phyloP scores from a whole-genome alignment of 2,888 invertebrate genomes.

The Meloe dianella region DNA sequence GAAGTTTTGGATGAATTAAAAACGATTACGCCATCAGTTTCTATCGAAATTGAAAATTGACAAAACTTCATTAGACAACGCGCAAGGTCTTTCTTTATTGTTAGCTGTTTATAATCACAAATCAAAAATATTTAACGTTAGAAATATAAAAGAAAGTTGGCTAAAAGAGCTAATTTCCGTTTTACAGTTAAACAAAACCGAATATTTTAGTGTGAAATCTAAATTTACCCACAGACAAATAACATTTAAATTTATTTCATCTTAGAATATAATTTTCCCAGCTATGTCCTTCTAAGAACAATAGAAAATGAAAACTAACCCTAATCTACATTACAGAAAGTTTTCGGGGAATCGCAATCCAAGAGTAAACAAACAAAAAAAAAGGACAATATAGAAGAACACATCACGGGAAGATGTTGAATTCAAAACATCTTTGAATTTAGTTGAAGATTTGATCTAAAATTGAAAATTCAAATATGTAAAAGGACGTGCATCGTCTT shows the following conservation, averaged over 20 bases:
- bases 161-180: background rate
- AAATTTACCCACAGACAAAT: background rate
- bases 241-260: conserved; percentile 3
- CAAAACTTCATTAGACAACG: no score
- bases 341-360: background rate
- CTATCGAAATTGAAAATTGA: no score
- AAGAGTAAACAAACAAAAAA: background rate
- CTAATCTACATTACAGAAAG: background rate
- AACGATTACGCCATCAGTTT: no score
- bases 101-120: background rate
- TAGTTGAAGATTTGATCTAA: background rate
- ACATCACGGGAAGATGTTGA: background rate
- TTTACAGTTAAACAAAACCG: background rate
- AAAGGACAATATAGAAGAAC: no score
- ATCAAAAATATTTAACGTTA: background rate
- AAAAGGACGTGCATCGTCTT: background rate
- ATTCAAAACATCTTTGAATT: background rate
- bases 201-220: background rate
- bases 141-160: background rate
- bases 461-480: conserved; percentile 11
- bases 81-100: background rate
- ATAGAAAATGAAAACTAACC: background rate
- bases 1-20: no score
- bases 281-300: background rate
- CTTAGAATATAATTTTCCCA: background rate